Evolutionary conservation across 2,888 invertebrate genomes (phyloP).

Genomic region (Stictocephala bisonia): DNA sequence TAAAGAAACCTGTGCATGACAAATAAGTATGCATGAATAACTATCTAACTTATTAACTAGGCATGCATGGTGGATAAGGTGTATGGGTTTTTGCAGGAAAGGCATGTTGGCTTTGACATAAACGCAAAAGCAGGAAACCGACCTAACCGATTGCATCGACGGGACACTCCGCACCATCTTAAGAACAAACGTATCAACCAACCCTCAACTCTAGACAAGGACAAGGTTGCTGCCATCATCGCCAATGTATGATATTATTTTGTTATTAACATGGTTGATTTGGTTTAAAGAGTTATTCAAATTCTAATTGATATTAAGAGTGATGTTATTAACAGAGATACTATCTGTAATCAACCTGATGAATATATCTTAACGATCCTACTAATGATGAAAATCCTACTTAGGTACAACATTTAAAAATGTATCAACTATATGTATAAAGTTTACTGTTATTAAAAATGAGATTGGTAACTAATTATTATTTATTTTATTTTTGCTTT

Average conservation of each 20-base stretch:
- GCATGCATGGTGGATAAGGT: background rate
- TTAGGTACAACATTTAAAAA: no score
- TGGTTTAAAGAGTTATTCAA: background rate
- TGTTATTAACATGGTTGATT: background rate
- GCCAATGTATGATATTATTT: conserved; percentile 70
- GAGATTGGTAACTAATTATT: no score
- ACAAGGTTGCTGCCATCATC: conserved; percentile 79
- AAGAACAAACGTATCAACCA: conserved; percentile 95
- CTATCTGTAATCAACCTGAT: no score
- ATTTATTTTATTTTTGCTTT: no score
- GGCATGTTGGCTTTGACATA: conserved; percentile 73
- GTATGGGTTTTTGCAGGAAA: conserved; percentile 62
- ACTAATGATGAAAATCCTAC: no score
- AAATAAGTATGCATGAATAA: background rate
- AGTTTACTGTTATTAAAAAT: no score
- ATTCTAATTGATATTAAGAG: background rate
- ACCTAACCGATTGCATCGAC: conserved; percentile 80
- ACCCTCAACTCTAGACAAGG: conserved; percentile 71
- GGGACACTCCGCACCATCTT: conserved; percentile 99
- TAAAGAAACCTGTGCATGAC: no score
- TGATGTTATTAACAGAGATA: no score
- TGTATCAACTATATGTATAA: no score
- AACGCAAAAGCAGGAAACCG: conserved; percentile 64
- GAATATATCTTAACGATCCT: no score
- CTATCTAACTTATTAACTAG: no score